Conservation (phyloP, 2,113 vertebrate genomes). For the Antigone vipio region DNA sequence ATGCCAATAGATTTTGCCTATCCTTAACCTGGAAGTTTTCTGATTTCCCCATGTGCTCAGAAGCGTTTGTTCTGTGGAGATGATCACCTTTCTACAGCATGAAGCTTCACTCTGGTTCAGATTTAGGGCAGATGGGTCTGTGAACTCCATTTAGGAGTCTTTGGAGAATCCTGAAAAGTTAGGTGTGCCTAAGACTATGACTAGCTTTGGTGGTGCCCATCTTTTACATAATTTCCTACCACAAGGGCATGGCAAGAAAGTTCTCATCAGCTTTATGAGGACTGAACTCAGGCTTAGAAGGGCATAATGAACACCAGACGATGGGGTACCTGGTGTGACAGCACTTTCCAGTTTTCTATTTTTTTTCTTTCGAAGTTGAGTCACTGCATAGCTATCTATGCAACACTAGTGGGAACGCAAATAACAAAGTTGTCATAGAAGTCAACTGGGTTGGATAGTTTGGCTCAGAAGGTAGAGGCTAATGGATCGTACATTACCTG, state of each 20-base stretch:
- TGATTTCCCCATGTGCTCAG: not conserved
- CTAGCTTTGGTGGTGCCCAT: not conserved
- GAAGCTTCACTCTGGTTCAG: not conserved
- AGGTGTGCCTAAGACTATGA: not conserved
- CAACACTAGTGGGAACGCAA: not conserved
- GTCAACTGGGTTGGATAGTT: not conserved
- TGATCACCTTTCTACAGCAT: not conserved
- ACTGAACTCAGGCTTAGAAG: not conserved
- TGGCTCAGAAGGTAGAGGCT: not conserved
- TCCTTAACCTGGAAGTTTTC: not conserved
- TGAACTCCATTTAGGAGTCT: not conserved
- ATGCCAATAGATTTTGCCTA: not conserved
- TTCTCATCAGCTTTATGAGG: not conserved
- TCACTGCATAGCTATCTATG: not conserved
- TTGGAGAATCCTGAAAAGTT: not conserved
- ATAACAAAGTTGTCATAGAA: not conserved
- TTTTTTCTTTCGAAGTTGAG: not conserved
- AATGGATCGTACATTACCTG: not conserved
- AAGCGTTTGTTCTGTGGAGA: not conserved
- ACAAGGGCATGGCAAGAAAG: not conserved
- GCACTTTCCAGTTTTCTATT: not conserved
- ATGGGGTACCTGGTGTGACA: not conserved
- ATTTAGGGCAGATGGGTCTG: not conserved
- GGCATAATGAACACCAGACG: not conserved
- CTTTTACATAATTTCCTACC: constrained; percentile 9